A percentile compares a stretch with the other conserved stretches of the same genome.
Conservation (phyloP, 2,797 vertebrate species). For the Babyrousa celebensis region DNA sequence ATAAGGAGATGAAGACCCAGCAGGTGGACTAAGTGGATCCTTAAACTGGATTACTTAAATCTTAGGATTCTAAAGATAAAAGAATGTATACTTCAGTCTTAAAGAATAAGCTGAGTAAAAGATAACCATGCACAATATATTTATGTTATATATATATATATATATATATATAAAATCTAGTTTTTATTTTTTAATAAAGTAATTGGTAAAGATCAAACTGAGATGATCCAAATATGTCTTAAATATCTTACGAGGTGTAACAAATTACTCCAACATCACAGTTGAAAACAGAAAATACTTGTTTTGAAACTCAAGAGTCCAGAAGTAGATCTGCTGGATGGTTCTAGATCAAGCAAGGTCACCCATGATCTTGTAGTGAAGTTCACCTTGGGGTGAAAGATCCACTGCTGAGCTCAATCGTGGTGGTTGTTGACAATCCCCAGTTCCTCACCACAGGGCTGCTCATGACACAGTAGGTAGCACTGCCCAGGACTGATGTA, state of each 20-base stretch:
- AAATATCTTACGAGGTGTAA: background rate
- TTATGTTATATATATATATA: background rate
- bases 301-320: background rate
- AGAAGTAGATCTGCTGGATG: background rate
- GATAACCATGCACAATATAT: background rate
- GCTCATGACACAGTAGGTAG: background rate
- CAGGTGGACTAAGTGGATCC: background rate
- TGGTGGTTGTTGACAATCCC: background rate
- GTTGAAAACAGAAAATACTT: background rate
- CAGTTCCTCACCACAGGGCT: background rate
- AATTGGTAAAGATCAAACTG: background rate
- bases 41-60: background rate
- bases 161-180: background rate
- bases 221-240: background rate
- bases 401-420: background rate
- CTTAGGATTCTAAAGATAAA: background rate
- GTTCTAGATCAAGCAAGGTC: background rate
- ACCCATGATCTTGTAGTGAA: background rate
- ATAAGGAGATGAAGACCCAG: background rate
- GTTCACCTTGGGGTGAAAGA: background rate
- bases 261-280: background rate
- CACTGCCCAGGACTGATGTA: background rate
- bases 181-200: slow-evolving; percentile 21
- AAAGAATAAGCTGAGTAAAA: background rate
- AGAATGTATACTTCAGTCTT: background rate